Base-by-base conservation (phyloP, 2,113 vertebrate species). In the Turnix velox region DNA sequence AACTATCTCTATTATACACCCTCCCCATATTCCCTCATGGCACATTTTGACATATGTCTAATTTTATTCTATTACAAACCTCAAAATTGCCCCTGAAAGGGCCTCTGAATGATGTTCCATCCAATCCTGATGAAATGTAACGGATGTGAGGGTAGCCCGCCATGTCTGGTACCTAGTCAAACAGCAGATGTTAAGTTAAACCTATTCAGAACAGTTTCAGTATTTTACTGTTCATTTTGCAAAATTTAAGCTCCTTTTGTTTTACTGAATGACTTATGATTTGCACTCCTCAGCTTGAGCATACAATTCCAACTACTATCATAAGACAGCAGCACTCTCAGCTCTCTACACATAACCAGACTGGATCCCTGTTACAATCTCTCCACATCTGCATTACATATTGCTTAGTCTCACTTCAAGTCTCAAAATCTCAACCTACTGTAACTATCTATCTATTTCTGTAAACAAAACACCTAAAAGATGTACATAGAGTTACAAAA, bases 101-200 rank as follows among this genome's bases (percentile, higher is more conserved):
- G 95, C 98, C 98, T 98, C 98, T 97, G 97, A 98, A 98, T 92
- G 98, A 98, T 88, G 98, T 98, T 97, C 98, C 98, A 97, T 99
- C 99, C 98, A 99, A 98, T 98, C 99, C 98, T 92, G 99, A 99
- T 97, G 99, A 99, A 98, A 99, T 99, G 97, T 99, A 99, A 96
- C 99, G 99, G 97, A 99, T 99, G 96, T 99, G 99, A 96, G 99
- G 99, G 97, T 99, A 99, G 97, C 98, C 98, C 93, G 98, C 98
- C 98, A 98, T 98, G 96, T 98, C 98, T 97, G 98, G 98, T 97
- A 98, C 98, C 98, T 98, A 96, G 85, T 97, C 95, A 94, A 97
- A 97, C 84, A 98, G 86, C 96, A 97, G 88, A 97, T 1, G 89
- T 63, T 95, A 89, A 92, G 94, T 97, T 98, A 97, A 96, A 93